Base-by-base conservation (phyloP, 2,797 vertebrate species). In the Schizopygopsis malacanthus region DNA sequence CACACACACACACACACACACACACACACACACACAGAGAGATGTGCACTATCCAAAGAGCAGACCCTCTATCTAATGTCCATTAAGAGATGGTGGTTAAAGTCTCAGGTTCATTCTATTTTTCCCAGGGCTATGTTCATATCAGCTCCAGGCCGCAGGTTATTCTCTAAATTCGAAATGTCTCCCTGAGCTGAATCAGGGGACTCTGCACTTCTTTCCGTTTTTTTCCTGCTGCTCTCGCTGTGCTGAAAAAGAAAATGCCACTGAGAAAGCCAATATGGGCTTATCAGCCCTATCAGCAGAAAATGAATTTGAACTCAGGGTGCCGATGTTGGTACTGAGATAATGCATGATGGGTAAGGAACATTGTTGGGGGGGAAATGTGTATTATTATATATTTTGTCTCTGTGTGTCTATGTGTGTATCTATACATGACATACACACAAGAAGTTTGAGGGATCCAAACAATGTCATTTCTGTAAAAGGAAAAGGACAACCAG, bases 201-300 rank as follows among this genome's bases (percentile, higher is more conserved):
- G 84, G 79, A 80, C 77, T 69, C n/a, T 9, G 52, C 39, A 83
- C 37, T 63, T 67, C 79, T 83, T 70, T 79, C 22, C 15, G n/a
- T 70, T 63, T 33, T 33, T 82, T 81, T 72, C 86, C 52, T 84
- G 37, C 41, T 50, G 39, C 73, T 76, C 77, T 79, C 37, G 41
- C 71, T 85, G 85, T 81, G 79, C 81, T 86, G 84, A 87, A 86
- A 89, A 89, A 86, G 80, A 89, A 85, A 86, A 61, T 82, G 63
- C 72, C 86, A 86, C 81, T 69, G 63, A 85, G 89, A 89, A 89
- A 90, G 77, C 78, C 84, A 89, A 89, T 87, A 87, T 84, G 83
- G 69, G 54, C 70, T 90, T 90, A 92, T 91, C 87, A 86, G 82
- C 79, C 61, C 82, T 80, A 90, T 90, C 87, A 85, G 82, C 86